phyloP scores from a whole-genome alignment of 2,113 vertebrate species.

The Cephalopholis sonnerati region DNA sequence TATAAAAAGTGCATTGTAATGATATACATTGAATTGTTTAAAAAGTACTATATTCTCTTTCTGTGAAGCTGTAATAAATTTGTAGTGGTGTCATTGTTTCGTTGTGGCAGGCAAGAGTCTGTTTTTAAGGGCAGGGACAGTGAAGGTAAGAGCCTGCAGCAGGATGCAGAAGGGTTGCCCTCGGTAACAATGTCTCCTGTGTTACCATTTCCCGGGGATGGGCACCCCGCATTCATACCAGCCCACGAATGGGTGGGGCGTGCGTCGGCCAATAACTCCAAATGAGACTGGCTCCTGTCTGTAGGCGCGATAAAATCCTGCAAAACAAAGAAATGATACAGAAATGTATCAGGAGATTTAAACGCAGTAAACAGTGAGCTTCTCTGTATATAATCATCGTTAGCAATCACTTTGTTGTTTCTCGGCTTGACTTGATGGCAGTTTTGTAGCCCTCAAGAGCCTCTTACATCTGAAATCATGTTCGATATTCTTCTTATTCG shows the following conservation, averaged over 20 bases:
- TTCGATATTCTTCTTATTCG: no score
- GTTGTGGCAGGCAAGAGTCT: slow-evolving; percentile 75
- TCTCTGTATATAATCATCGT: not conserved
- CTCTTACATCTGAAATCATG: not conserved
- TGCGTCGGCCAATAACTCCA: slow-evolving; percentile 92
- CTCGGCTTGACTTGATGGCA: not conserved
- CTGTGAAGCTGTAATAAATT: slow-evolving; percentile 75
- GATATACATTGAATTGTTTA: slow-evolving; percentile 79
- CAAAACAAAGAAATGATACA: slow-evolving; percentile 37
- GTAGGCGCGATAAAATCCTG: slow-evolving; percentile 95
- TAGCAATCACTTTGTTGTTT: not conserved
- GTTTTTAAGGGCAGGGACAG: slow-evolving; percentile 55
- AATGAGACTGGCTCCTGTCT: slow-evolving; percentile 95
- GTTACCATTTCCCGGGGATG: slow-evolving; percentile 98
- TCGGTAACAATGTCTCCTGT: slow-evolving; percentile 43
- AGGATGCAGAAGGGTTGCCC: slow-evolving; percentile 63
- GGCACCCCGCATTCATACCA: slow-evolving; percentile 99
- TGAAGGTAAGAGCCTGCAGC: slow-evolving; percentile 61
- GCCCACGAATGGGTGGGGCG: slow-evolving; percentile 92
- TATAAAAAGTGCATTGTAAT: slow-evolving; percentile 83
- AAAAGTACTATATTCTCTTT: slow-evolving; percentile 84
- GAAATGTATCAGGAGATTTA: not conserved
- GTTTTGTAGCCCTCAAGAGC: not conserved
- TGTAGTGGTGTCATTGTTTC: slow-evolving; percentile 73
- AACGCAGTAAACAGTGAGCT: not conserved